These are phyloP conservation scores for Pyralis farinalis DNA, from an alignment of 2,888 invertebrate genomes.

Conservation along the genomic window DNA sequence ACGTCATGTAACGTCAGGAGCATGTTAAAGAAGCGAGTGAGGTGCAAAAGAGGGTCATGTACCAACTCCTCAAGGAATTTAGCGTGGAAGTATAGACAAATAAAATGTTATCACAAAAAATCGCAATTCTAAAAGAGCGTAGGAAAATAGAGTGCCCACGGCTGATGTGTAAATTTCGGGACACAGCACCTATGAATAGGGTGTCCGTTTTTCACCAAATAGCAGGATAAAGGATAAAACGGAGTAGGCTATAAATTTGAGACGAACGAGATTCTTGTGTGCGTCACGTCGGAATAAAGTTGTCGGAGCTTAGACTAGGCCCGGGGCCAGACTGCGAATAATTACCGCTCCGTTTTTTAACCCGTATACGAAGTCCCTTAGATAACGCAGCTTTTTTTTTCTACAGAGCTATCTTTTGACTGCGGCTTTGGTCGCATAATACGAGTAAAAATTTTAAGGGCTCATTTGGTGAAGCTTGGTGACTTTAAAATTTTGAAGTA, in stretches of 20 bases:
- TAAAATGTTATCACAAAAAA: too few relatives aligned
- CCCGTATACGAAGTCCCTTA: not conserved
- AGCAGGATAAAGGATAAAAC: constrained; percentile 36
- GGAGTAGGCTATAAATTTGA: constrained; percentile 46
- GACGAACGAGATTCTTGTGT: constrained; percentile 49
- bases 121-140: too few relatives aligned
- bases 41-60: too few relatives aligned
- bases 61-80: too few relatives aligned
- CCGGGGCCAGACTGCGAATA: not conserved
- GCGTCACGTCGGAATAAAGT: constrained; percentile 63
- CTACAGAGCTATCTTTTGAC: too few relatives aligned
- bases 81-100: too few relatives aligned
- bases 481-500: too few relatives aligned
- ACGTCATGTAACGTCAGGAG: too few relatives aligned
- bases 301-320: constrained; percentile 27
- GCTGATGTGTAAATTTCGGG: constrained; percentile 37
- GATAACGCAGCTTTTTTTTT: not conserved
- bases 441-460: too few relatives aligned
- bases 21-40: too few relatives aligned
- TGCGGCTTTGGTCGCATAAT: too few relatives aligned
- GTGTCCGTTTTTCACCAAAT: constrained; percentile 32
- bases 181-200: constrained; percentile 32
- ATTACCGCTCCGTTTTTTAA: not conserved
- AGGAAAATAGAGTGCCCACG: constrained; percentile 10
- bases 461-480: too few relatives aligned